Evolutionary conservation across 35 echinoderm and acorn worm species (phyloP).

Genomic region (Anneissia japonica): DNA sequence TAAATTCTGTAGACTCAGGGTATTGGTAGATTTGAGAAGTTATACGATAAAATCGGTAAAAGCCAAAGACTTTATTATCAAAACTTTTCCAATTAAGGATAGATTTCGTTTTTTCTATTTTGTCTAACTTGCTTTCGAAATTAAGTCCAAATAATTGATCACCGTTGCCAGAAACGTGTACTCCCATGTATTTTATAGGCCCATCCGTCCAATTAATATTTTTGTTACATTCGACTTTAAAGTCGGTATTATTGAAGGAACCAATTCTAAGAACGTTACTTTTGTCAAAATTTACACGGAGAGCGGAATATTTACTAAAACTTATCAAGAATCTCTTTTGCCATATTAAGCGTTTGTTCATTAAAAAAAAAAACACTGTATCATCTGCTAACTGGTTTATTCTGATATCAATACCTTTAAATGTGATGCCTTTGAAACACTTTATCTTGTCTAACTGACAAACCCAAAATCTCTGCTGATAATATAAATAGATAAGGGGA

Average conservation of each 20-base stretch:
- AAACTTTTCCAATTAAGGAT: neutral
- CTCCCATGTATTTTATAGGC: conserved; percentile 30
- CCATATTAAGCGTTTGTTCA: neutral
- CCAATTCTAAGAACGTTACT: neutral
- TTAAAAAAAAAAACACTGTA: conserved; percentile 24
- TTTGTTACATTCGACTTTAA: neutral
- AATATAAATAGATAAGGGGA: conserved; percentile 52
- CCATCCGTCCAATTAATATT: conserved; percentile 6
- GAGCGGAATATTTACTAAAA: conserved; percentile 20
- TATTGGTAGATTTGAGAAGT: too few species aligned
- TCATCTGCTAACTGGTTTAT: conserved; percentile 26
- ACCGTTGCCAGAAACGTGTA: conserved; percentile 10
- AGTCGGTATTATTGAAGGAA: neutral
- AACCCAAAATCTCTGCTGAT: conserved; percentile 24
- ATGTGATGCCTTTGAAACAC: conserved; percentile 34
- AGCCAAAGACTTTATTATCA: neutral
- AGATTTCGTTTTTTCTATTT: conserved; percentile 20
- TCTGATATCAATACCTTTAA: conserved; percentile 18
- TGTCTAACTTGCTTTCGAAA: conserved; percentile 21
- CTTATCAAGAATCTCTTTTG: neutral
- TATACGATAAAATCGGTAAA: too few species aligned
- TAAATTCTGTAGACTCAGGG: too few species aligned
- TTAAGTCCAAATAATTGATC: conserved; percentile 21
- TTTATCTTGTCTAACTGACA: conserved; percentile 1
- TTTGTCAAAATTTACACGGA: conserved; percentile 43